These are phyloP conservation scores for Cataglyphis hispanica DNA, from an alignment of 1,140 invertebrate species.

Conservation along the genomic window DNA sequence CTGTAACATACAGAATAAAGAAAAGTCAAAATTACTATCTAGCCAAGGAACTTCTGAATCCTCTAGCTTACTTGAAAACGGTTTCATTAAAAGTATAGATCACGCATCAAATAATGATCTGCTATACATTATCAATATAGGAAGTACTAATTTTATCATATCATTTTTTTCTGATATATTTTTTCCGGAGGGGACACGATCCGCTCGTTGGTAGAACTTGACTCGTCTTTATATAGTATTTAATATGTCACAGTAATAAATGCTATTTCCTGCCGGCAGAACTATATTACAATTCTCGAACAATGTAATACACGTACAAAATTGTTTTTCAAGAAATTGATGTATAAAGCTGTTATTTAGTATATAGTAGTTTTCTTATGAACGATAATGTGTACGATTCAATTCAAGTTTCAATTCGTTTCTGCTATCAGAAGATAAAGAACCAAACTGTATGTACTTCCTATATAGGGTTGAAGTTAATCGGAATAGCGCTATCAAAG, in stretches of 20 bases:
- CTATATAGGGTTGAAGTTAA: not conserved
- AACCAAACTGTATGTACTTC: not conserved
- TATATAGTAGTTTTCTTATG: not conserved
- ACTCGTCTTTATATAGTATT: not conserved
- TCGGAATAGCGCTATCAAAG: not conserved
- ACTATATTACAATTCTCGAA: not conserved
- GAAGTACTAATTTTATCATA: not conserved
- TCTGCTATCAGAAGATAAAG: not conserved
- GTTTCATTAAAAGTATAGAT: conserved; percentile 14
- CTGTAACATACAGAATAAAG: not conserved
- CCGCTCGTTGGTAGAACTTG: not conserved
- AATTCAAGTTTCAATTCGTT: not conserved
- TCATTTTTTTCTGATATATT: not conserved
- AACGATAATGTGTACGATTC: not conserved
- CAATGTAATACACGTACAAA: not conserved
- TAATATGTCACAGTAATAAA: not conserved
- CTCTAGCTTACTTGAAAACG: not conserved
- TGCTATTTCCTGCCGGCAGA: not conserved
- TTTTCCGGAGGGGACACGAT: not conserved
- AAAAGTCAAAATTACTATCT: not conserved
- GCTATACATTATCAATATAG: not conserved
- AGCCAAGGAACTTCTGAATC: not conserved
- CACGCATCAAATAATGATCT: conserved; percentile 17
- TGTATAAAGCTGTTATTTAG: not conserved
- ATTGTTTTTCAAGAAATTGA: not conserved